Evolutionary conservation across 2,888 invertebrate species (phyloP).

Genomic region (Lepeophtheirus nordmannii): DNA sequence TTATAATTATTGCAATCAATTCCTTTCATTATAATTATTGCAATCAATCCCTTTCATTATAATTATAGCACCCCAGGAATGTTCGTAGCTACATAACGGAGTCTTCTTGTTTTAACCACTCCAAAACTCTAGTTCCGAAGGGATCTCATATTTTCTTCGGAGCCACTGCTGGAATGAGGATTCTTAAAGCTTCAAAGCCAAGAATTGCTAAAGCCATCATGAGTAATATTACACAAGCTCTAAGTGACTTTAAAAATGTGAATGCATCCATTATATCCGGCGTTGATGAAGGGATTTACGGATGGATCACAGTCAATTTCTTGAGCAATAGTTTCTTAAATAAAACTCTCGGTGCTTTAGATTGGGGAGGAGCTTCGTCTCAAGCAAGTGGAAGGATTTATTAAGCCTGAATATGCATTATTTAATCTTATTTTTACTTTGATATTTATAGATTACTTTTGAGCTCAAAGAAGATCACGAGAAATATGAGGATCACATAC

Average conservation of each 20-base stretch:
- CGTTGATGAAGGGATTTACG: background rate
- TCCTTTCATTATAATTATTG: too few species aligned
- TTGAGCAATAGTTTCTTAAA: background rate
- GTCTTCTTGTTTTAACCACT: background rate
- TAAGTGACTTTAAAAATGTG: background rate
- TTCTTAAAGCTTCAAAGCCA: background rate
- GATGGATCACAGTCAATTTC: conserved; percentile 12
- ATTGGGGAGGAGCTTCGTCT: conserved; percentile 17
- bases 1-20: too few species aligned
- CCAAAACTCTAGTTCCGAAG: background rate
- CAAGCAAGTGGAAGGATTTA: background rate
- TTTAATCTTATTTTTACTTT: too few species aligned
- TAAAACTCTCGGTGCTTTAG: conserved; percentile 13
- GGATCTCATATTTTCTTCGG: conserved; percentile 13
- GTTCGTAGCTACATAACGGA: background rate
- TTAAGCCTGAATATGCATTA: too few species aligned
- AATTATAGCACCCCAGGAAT: background rate
- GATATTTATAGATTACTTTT: too few species aligned
- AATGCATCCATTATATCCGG: background rate
- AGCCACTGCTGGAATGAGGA: conserved; percentile 18
- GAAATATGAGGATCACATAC: too few species aligned
- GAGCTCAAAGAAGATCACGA: too few species aligned
- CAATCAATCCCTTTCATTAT: too few species aligned
- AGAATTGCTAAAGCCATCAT: background rate
- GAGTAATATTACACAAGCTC: background rate